Conservation (phyloP, 2,113 vertebrate species). For the Psittacus erithacus region DNA sequence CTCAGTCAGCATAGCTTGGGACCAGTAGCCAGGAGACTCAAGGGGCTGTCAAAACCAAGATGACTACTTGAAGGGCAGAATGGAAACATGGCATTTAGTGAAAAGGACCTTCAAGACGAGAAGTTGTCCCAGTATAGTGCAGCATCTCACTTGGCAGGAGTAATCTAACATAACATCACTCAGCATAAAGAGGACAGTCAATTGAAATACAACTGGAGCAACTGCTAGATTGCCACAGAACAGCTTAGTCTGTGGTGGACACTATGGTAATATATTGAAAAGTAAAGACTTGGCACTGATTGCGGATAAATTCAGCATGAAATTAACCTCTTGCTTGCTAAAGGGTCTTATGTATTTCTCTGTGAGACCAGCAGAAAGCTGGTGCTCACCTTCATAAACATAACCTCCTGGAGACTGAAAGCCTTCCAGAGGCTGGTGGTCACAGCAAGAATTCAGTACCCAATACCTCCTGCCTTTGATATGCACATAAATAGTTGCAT, state of each 20-base stretch:
- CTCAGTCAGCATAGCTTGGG: background rate
- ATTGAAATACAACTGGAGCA: background rate
- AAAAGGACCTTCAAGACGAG: background rate
- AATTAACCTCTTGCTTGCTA: background rate
- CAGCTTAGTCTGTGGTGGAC: background rate
- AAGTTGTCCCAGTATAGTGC: rapidly evolving
- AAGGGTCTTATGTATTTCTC: background rate
- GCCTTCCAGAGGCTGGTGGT: background rate
- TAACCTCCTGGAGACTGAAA: background rate
- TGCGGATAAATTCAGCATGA: background rate
- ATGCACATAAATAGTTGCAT: rapidly evolving
- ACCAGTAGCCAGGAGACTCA: background rate
- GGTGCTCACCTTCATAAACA: background rate
- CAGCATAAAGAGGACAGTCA: background rate
- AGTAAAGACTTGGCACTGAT: background rate
- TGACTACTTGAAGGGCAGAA: background rate
- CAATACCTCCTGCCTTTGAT: background rate
- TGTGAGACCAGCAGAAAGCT: background rate
- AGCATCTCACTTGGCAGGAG: background rate
- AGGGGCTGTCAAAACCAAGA: background rate
- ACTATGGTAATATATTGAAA: background rate
- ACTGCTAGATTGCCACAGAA: background rate
- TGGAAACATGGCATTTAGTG: rapidly evolving
- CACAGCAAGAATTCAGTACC: background rate
- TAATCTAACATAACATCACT: background rate